Conservation (phyloP, 2,888 invertebrate genomes). For the Hirtodrosophila histrioides region DNA sequence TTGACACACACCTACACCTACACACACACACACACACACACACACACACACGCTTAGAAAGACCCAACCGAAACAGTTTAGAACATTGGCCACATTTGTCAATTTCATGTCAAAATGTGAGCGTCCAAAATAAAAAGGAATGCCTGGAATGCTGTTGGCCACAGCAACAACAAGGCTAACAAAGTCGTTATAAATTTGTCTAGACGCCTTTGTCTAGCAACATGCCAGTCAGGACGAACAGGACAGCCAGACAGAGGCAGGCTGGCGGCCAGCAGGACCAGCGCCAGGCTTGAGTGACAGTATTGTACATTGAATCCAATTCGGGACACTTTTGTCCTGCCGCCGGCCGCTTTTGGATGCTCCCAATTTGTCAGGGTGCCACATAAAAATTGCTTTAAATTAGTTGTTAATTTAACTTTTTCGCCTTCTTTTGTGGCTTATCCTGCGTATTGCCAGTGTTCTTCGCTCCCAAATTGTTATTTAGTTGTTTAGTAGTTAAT, state of each 20-base stretch:
- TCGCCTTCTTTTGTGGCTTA: slow-evolving; percentile 3
- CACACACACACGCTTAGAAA: slow-evolving; percentile 3
- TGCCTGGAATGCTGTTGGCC: slow-evolving; percentile 41
- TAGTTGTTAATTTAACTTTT: slow-evolving; percentile 66
- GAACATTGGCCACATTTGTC: slow-evolving; percentile 63
- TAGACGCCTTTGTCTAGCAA: slow-evolving; percentile 71
- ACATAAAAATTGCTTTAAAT: slow-evolving; percentile 72
- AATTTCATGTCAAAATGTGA: slow-evolving; percentile 65
- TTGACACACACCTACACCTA: slow-evolving; percentile 18
- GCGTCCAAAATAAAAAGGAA: slow-evolving; percentile 45
- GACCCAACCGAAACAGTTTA: slow-evolving; percentile 6
- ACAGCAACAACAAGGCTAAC: slow-evolving; percentile 39
- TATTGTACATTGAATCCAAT: slow-evolving; percentile 58
- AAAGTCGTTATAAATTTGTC: slow-evolving; percentile 72
- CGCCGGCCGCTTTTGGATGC: slow-evolving; percentile 1
- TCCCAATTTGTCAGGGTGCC: slow-evolving; percentile 62
- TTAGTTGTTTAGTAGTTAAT: slow-evolving; percentile 3
- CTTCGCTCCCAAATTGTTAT: slow-evolving; percentile 6
- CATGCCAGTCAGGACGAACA: slow-evolving; percentile 26
- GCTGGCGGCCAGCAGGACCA: slow-evolving; percentile 13
- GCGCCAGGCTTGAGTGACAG: slow-evolving; percentile 55
- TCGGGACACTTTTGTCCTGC: slow-evolving; percentile 25
- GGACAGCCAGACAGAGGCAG: slow-evolving; percentile 4
- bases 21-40: slow-evolving; percentile 12
- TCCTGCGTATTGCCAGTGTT: slow-evolving; percentile 6